A percentile compares a stretch with the other conserved stretches of the same genome.
Evolutionary conservation across 2,113 vertebrate species (phyloP).

Genomic region (Nothoprocta pentlandii): DNA sequence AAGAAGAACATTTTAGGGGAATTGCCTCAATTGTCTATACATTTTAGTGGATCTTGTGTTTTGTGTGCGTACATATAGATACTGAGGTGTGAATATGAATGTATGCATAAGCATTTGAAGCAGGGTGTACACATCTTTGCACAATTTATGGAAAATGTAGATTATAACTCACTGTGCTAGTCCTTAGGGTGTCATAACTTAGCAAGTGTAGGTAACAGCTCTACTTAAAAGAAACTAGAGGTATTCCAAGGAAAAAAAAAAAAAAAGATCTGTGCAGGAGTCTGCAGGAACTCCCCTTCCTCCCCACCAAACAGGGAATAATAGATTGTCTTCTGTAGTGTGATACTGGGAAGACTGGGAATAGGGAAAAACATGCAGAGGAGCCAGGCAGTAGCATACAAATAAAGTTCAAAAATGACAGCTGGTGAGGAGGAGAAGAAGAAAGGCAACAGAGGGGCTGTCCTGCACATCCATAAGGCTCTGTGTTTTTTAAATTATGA

Average conservation of each 20-base stretch:
- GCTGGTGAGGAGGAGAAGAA: neutral
- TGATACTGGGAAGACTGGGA: neutral
- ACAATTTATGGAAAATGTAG: neutral
- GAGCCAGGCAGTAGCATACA: neutral
- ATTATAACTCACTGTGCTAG: neutral
- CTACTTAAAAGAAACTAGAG: constrained; percentile 22
- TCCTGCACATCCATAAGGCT: neutral
- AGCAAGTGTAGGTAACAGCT: neutral
- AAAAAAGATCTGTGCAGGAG: too few species aligned
- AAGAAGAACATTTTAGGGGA: neutral
- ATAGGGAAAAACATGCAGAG: neutral
- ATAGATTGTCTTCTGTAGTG: neutral
- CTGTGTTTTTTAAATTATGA: constrained; percentile 27
- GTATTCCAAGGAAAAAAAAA: constrained; percentile 5
- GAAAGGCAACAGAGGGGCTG: neutral
- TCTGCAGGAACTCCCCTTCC: neutral
- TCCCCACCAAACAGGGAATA: neutral
- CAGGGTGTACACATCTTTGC: fast-evolving
- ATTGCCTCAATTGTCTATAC: neutral
- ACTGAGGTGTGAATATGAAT: neutral
- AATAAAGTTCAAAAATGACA: constrained; percentile 35
- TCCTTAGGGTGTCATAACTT: constrained; percentile 29
- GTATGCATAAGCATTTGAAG: neutral
- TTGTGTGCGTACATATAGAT: neutral
- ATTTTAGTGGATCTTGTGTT: neutral